Conservation (phyloP, 2,888 invertebrate genomes). For the Fabriciana adippe region DNA sequence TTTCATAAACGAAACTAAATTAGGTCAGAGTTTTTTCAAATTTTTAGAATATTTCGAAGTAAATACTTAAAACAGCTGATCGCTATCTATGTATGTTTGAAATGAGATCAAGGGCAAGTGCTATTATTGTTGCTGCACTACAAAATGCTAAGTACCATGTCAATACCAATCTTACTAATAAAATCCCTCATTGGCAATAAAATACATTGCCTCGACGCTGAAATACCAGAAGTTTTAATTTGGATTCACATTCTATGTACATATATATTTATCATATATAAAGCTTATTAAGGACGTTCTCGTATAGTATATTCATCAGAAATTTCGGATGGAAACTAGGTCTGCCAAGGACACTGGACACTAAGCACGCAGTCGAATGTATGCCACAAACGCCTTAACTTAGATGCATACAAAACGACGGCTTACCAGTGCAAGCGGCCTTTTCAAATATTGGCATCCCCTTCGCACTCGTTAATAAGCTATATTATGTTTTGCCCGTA, state of each 20-base stretch:
- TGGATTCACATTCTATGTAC: not conserved
- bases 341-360: conserved; percentile 63
- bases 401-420: conserved; percentile 45
- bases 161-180: conserved; percentile 47
- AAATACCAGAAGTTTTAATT: not conserved
- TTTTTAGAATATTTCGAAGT: conserved; percentile 6
- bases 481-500: conserved; percentile 43
- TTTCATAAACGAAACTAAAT: too few relatives aligned
- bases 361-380: conserved; percentile 50
- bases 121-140: conserved; percentile 64
- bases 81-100: conserved; percentile 17
- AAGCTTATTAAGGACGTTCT: conserved; percentile 41
- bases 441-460: conserved; percentile 48
- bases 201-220: not conserved
- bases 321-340: conserved; percentile 38
- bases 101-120: conserved; percentile 71
- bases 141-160: conserved; percentile 63
- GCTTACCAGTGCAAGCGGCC: conserved; percentile 53
- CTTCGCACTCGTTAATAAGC: conserved; percentile 50
- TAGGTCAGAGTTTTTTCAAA: not conserved
- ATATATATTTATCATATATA: too few relatives aligned
- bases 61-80: conserved; percentile 21
- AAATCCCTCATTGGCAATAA: conserved; percentile 7
- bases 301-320: not conserved
- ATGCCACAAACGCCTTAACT: conserved; percentile 51